Evolutionary conservation across 2,113 vertebrate genomes (phyloP).

Genomic region (Petrocephalus zakoni): DNA sequence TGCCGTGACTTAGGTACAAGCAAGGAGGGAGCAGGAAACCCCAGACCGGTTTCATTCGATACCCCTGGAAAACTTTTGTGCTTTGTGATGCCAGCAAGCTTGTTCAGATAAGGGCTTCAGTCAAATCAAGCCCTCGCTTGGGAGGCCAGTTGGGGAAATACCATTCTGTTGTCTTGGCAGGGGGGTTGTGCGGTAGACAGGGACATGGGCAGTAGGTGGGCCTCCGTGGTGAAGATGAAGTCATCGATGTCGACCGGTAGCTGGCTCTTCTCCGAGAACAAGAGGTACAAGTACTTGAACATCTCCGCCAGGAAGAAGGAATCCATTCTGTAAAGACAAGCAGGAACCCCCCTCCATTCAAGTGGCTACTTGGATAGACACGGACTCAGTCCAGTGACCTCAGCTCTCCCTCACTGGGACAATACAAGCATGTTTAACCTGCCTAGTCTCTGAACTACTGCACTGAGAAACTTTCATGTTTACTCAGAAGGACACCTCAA

Average conservation of each 20-base stretch:
- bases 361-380: background rate
- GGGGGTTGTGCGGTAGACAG: conserved; percentile 72
- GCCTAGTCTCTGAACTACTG: background rate
- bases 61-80: background rate
- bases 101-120: background rate
- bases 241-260: conserved; percentile 92
- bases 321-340: conserved; percentile 76
- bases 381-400: background rate
- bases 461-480: background rate
- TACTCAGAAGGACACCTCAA: background rate
- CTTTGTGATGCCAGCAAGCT: background rate
- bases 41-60: background rate
- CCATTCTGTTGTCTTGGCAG: conserved; percentile 57
- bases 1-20: background rate
- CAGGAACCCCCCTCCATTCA: background rate
- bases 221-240: conserved; percentile 96
- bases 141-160: conserved; percentile 14
- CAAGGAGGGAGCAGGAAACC: background rate
- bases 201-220: conserved; percentile 89
- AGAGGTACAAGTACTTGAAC: conserved; percentile 96
- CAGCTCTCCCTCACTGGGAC: background rate
- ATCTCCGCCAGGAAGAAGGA: conserved; percentile 98
- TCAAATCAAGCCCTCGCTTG: background rate
- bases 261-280: conserved; percentile 87
- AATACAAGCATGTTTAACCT: background rate